Conservation (phyloP, 30 jellyfish, hydroid and myxozoan genomes). For the Aurelia aurita region DNA sequence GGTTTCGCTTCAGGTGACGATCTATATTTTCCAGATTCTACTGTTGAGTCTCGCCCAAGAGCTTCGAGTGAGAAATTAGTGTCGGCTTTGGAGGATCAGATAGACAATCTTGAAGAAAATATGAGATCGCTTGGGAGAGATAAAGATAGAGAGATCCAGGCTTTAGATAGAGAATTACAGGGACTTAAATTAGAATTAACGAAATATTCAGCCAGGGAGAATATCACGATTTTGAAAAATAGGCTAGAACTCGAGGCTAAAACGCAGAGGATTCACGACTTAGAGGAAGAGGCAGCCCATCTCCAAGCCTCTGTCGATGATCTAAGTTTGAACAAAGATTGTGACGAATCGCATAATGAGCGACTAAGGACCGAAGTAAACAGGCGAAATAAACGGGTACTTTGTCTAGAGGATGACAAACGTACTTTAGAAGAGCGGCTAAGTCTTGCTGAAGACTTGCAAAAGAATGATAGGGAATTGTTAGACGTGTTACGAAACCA, state of each 20-base stretch:
- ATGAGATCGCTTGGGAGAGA: slow-evolving; percentile 72
- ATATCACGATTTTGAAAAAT: slow-evolving; percentile 77
- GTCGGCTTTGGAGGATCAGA: slow-evolving; percentile 69
- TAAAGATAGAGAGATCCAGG: slow-evolving; percentile 81
- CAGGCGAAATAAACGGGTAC: slow-evolving; percentile 59
- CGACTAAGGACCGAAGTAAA: slow-evolving; percentile 66
- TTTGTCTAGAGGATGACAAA: slow-evolving; percentile 86
- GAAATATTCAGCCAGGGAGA: slow-evolving; percentile 89
- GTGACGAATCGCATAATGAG: slow-evolving; percentile 65
- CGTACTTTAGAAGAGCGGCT: slow-evolving; percentile 81
- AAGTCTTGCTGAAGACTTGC: slow-evolving; percentile 91
- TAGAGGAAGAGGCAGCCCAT: slow-evolving; percentile 76
- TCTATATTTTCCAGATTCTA: slow-evolving; percentile 28
- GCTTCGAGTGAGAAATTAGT: slow-evolving; percentile 48
- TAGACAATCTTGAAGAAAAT: slow-evolving; percentile 73
- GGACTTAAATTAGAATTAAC: slow-evolving; percentile 81
- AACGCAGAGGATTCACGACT: slow-evolving; percentile 70
- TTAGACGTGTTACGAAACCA: slow-evolving; percentile 84
- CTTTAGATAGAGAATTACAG: slow-evolving; percentile 78
- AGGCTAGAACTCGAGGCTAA: slow-evolving; percentile 89
- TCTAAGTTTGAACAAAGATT: slow-evolving; percentile 37
- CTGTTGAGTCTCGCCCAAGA: slow-evolving; percentile 6
- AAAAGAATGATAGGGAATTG: slow-evolving; percentile 85
- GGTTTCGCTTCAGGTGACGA: slow-evolving; percentile 63
- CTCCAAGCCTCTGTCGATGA: slow-evolving; percentile 57